Conservation (phyloP, 2,113 vertebrate species). For the Phrynosoma blainvillii region DNA sequence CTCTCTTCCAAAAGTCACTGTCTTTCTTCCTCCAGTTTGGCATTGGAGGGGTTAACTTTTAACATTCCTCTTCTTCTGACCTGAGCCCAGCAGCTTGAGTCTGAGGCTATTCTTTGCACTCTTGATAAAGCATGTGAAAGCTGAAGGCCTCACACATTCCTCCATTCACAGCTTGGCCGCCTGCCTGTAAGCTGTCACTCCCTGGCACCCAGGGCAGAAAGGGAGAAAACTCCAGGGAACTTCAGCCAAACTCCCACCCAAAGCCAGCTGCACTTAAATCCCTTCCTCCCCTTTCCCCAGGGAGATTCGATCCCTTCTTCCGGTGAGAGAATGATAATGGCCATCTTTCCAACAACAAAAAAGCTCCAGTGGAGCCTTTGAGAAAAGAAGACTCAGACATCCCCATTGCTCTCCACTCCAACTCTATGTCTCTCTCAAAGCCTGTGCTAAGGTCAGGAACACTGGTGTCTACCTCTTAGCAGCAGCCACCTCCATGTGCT, state of each 20-base stretch:
- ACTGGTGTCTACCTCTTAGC: not conserved
- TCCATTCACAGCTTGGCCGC: conserved; percentile 70
- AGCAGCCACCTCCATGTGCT: conserved; percentile 31
- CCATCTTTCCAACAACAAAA: not conserved
- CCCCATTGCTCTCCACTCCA: not conserved
- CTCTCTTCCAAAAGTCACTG: not conserved
- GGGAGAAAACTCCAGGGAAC: conserved; percentile 38
- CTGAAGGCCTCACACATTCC: conserved; percentile 74
- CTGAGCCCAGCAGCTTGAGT: conserved; percentile 65
- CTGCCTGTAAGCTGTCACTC: conserved; percentile 74
- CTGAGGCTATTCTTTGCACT: conserved; percentile 73
- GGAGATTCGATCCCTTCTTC: conserved; percentile 65
- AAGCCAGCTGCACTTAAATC: conserved; percentile 70
- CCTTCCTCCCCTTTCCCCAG: conserved; percentile 38
- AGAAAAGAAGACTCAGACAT: conserved; percentile 28
- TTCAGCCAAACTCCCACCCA: conserved; percentile 61
- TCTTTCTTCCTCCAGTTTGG: conserved; percentile 16
- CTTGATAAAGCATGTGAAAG: conserved; percentile 75
- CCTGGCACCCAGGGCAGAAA: conserved; percentile 70
- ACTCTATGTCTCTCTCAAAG: not conserved
- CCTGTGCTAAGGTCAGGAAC: not conserved
- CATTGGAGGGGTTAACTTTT: conserved; percentile 65
- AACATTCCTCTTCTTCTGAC: conserved; percentile 64
- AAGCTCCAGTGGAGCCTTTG: not conserved
- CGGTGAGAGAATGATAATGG: conserved; percentile 54